These are phyloP conservation scores for Lanius ludovicianus DNA, from an alignment of 2,113 vertebrate genomes.

Conservation along the genomic window DNA sequence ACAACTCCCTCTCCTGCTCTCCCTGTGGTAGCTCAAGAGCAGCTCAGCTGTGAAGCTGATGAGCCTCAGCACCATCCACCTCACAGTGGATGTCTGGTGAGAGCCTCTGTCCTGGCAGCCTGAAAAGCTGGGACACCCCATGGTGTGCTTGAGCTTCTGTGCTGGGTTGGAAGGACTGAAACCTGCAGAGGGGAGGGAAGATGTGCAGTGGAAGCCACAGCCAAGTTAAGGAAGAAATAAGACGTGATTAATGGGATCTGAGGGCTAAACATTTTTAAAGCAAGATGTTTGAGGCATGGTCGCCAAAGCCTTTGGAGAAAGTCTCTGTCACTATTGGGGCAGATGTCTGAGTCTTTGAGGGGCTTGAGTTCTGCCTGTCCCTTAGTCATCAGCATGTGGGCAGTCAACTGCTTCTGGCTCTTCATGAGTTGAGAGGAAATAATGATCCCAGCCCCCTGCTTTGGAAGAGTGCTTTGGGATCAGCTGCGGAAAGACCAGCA, in stretches of 20 bases:
- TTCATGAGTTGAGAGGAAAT: accelerated
- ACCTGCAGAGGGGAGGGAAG: neutral
- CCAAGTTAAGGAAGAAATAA: neutral
- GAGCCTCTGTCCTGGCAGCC: neutral
- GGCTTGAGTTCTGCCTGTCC: neutral
- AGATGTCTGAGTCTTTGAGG: neutral
- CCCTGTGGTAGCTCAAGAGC: neutral
- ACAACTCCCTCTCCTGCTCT: neutral
- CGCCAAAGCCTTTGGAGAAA: accelerated
- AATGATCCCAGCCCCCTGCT: neutral
- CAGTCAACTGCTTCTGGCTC: neutral
- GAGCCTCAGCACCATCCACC: neutral
- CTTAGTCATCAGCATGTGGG: neutral
- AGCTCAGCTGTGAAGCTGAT: neutral
- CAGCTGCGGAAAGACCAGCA: neutral
- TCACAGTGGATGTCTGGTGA: accelerated
- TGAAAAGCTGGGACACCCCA: neutral
- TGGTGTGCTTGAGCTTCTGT: accelerated
- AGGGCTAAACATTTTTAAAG: neutral
- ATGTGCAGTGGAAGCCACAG: neutral
- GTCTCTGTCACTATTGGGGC: accelerated
- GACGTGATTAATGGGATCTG: neutral
- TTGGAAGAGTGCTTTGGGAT: neutral
- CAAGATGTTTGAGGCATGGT: neutral
- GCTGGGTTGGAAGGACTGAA: accelerated